phyloP scores from a whole-genome alignment of 2,888 invertebrate genomes.

The Asteroscopus sphinx region DNA sequence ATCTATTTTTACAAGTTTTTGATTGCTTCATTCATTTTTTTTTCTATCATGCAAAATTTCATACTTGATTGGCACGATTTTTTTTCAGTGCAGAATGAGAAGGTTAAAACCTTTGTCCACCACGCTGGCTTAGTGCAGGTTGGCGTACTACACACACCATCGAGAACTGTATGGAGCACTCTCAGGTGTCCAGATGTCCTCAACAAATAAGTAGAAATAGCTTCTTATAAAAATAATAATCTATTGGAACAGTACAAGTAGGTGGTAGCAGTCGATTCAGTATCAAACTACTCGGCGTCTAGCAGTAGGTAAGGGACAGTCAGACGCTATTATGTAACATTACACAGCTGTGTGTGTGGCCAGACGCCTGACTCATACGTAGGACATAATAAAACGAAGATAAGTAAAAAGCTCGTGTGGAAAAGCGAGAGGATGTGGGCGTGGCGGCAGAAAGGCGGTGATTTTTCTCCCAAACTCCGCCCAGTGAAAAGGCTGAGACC shows the following conservation, averaged over 20 bases:
- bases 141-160: no score
- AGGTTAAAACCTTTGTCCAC: no score
- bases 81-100: no score
- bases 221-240: no score
- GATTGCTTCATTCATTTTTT: no score
- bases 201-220: no score
- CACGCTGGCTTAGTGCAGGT: no score
- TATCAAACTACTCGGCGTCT: neutral
- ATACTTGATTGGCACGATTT: no score
- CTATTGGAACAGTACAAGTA: neutral
- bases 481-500: constrained; percentile 76
- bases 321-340: constrained; percentile 7
- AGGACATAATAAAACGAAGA: constrained; percentile 64
- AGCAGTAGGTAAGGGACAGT: constrained; percentile 8
- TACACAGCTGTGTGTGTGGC: constrained; percentile 36
- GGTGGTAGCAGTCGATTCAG: neutral
- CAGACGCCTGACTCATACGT: constrained; percentile 32
- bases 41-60: no score
- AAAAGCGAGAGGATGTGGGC: constrained; percentile 72
- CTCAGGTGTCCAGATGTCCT: no score
- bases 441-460: constrained; percentile 82
- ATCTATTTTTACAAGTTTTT: no score
- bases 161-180: no score
- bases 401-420: constrained; percentile 70
- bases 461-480: constrained; percentile 85